These are phyloP conservation scores for Lordiphosa collinella DNA, from an alignment of 1,140 invertebrate species.

Conservation along the genomic window DNA sequence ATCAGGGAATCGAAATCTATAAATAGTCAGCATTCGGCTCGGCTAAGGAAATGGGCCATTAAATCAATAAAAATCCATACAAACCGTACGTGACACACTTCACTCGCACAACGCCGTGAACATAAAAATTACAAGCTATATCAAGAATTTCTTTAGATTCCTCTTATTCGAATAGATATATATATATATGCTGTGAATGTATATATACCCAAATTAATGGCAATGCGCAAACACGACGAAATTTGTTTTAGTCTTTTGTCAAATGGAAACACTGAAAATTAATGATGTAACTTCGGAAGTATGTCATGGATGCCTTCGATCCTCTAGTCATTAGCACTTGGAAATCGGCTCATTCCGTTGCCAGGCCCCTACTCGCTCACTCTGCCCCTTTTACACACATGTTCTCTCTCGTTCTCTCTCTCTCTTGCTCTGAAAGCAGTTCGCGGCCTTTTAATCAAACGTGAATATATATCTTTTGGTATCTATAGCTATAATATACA, in stretches of 20 bases:
- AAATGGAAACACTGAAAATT: constrained; percentile 56
- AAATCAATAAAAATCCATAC: constrained; percentile 42
- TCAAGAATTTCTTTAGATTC: constrained; percentile 34
- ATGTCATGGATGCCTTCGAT: constrained; percentile 60
- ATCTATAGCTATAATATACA: constrained; percentile 25
- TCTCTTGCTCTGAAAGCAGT: background rate
- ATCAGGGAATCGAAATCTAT: constrained; percentile 1
- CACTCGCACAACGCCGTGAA: constrained; percentile 50
- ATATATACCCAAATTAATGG: constrained; percentile 61
- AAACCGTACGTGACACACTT: constrained; percentile 59
- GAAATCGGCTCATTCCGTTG: constrained; percentile 1
- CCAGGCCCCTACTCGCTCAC: constrained; percentile 14
- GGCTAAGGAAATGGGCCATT: constrained; percentile 31
- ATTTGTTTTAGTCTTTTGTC: constrained; percentile 56
- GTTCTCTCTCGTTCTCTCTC: background rate
- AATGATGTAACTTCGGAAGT: constrained; percentile 73
- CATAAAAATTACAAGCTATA: constrained; percentile 73
- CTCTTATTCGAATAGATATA: no score
- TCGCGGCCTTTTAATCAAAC: constrained; percentile 49
- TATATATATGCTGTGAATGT: constrained; percentile 10
- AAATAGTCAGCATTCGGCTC: background rate
- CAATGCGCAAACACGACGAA: constrained; percentile 65
- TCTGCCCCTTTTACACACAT: no score
- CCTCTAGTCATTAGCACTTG: constrained; percentile 45
- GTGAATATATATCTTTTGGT: constrained; percentile 30